Percentiles rank a stretch among this genome's conserved stretches.
These are phyloP conservation scores for Drosophila repletoides DNA, from an alignment of 1,140 invertebrate species.

Conservation along the genomic window DNA sequence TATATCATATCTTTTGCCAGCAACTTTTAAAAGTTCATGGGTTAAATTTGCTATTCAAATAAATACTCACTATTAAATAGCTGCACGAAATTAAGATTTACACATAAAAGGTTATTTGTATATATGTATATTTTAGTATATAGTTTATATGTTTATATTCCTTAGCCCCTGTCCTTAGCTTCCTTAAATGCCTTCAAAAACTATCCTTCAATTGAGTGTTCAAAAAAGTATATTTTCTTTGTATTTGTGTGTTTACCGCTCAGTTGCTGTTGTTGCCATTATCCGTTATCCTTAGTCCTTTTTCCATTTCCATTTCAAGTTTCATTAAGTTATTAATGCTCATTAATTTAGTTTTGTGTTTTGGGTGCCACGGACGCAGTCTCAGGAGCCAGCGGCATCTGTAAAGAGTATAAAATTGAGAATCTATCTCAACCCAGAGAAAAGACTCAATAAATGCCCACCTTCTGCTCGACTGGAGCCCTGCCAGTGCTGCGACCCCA, in stretches of 20 bases:
- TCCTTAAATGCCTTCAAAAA: slow-evolving; percentile 48
- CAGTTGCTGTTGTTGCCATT: slow-evolving; percentile 9
- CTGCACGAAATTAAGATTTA: slow-evolving; percentile 26
- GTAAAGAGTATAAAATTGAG: neutral
- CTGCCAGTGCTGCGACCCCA: slow-evolving; percentile 79
- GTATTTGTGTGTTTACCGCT: slow-evolving; percentile 20
- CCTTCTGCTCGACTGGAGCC: slow-evolving; percentile 52
- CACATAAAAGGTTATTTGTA: slow-evolving; percentile 41
- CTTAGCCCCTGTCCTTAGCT: slow-evolving; percentile 40
- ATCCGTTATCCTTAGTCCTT: slow-evolving; percentile 25
- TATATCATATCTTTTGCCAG: neutral
- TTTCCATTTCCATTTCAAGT: slow-evolving; percentile 19
- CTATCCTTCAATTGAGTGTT: slow-evolving; percentile 29
- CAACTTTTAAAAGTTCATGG: slow-evolving; percentile 27
- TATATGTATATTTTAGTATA: slow-evolving; percentile 36
- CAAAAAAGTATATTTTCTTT: slow-evolving; percentile 17
- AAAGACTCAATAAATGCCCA: neutral
- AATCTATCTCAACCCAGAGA: neutral
- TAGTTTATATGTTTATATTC: slow-evolving; percentile 52
- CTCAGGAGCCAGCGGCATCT: slow-evolving; percentile 24
- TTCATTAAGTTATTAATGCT: neutral
- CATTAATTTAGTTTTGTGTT: slow-evolving; percentile 49
- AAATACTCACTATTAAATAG: slow-evolving; percentile 1
- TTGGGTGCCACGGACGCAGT: slow-evolving; percentile 46
- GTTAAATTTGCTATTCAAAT: neutral